Evolutionary conservation across 53 echinoderm and acorn worm species (phyloP).

Genomic region (Echinarachnius parma): DNA sequence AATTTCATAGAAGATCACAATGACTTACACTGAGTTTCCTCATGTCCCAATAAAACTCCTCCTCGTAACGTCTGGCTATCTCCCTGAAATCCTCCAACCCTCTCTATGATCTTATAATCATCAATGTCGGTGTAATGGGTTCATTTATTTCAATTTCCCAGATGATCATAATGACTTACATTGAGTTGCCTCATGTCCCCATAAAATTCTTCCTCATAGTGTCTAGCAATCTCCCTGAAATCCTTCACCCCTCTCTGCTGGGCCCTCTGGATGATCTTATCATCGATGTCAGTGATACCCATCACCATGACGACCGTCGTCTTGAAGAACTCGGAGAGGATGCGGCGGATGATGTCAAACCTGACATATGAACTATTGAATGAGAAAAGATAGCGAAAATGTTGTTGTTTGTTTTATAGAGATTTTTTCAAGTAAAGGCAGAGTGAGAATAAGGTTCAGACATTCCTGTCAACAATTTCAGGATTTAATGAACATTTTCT

Average conservation of each 20-base stretch:
- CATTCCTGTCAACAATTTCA: neutral
- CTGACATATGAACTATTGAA: constrained; percentile 76
- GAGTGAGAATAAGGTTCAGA: neutral
- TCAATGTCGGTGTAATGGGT: constrained; percentile 98
- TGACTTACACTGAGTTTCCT: constrained; percentile 57
- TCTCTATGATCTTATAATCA: constrained; percentile 86
- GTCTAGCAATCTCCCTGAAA: constrained; percentile 62
- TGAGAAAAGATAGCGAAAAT: too few species aligned
- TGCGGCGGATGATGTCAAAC: constrained; percentile 90
- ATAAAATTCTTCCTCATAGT: constrained; percentile 75
- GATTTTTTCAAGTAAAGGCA: neutral
- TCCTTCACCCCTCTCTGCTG: constrained; percentile 46
- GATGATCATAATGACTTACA: constrained; percentile 56
- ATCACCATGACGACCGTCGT: constrained; percentile 81
- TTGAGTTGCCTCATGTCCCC: constrained; percentile 66
- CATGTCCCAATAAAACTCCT: constrained; percentile 81
- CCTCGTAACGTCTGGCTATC: constrained; percentile 65
- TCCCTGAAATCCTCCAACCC: constrained; percentile 62
- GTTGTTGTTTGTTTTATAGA: too few species aligned
- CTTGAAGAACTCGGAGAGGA: constrained; percentile 77
- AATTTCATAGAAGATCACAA: too few species aligned
- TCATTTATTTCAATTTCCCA: too few species aligned
- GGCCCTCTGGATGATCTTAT: constrained; percentile 83
- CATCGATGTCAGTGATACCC: constrained; percentile 97
- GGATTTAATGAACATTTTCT: neutral